Conservation (phyloP, 1,140 invertebrate species). For the Sarcophaga bullata region DNA sequence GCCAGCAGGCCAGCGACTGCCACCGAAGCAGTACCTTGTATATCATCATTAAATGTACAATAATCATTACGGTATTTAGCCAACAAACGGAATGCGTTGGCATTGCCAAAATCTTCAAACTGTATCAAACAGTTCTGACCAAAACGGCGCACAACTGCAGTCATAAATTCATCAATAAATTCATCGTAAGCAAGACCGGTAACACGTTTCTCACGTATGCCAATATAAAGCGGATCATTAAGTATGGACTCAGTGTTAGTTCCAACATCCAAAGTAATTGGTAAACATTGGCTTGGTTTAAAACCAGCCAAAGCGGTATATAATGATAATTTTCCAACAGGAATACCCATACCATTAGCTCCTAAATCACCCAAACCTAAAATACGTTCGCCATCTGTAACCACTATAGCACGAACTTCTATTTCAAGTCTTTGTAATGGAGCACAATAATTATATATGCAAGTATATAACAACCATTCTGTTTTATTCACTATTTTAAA, state of each 20-base stretch:
- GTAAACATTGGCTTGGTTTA: slow-evolving; percentile 88
- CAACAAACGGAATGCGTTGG: slow-evolving; percentile 88
- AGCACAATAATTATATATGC: slow-evolving; percentile 11
- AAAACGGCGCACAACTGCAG: slow-evolving; percentile 84
- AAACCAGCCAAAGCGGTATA: slow-evolving; percentile 94
- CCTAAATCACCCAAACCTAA: slow-evolving; percentile 94
- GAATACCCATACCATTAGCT: slow-evolving; percentile 94
- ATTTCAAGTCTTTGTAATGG: slow-evolving; percentile 82
- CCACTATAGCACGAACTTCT: slow-evolving; percentile 89
- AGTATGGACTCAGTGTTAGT: slow-evolving; percentile 87
- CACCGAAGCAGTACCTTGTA: slow-evolving; percentile 91
- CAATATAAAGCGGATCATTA: slow-evolving; percentile 93
- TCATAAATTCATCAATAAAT: slow-evolving; percentile 98
- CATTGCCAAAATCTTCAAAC: slow-evolving; percentile 95
- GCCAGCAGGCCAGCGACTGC: slow-evolving; percentile 92
- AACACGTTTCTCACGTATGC: slow-evolving; percentile 83
- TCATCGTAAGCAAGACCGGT: slow-evolving; percentile 87
- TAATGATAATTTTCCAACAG: slow-evolving; percentile 89
- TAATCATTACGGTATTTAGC: slow-evolving; percentile 85
- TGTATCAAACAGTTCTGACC: slow-evolving; percentile 86
- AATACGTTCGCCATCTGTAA: slow-evolving; percentile 95
- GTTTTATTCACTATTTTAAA: not conserved
- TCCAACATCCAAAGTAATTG: slow-evolving; percentile 91
- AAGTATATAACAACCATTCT: no score
- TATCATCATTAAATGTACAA: slow-evolving; percentile 97